These are phyloP conservation scores for Corythornis madagascariensis DNA, from an alignment of 2,113 vertebrate species.

Conservation along the genomic window DNA sequence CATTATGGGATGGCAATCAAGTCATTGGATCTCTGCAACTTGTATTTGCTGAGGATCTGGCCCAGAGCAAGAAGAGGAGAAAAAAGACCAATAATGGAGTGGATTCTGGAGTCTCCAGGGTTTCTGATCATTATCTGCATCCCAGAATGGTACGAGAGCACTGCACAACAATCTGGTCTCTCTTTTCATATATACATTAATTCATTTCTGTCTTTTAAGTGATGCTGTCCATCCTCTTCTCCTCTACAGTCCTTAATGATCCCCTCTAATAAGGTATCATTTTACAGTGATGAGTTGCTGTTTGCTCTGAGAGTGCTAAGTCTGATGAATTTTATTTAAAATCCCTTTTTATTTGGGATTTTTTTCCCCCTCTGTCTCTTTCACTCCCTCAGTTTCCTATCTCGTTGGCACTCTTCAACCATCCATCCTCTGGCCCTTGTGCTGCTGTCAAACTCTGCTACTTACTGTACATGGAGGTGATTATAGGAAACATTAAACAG, in stretches of 20 bases:
- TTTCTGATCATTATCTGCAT: rapidly evolving
- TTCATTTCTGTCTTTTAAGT: not conserved
- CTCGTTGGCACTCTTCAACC: not conserved
- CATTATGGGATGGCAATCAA: not conserved
- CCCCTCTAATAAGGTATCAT: not conserved
- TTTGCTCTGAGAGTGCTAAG: not conserved
- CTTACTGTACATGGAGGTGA: not conserved
- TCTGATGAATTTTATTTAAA: not conserved
- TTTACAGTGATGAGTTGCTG: not conserved
- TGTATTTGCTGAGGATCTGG: not conserved
- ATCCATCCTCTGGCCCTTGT: not conserved
- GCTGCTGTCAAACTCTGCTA: conserved; percentile 9
- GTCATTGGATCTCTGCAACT: not conserved
- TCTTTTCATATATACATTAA: not conserved
- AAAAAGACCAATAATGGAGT: not conserved
- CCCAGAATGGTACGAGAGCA: not conserved
- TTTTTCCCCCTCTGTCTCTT: not conserved
- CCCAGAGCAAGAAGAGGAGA: not conserved
- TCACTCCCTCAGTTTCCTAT: not conserved
- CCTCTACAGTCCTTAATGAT: not conserved
- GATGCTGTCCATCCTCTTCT: not conserved
- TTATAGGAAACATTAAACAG: conserved; percentile 17
- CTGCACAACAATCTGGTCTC: not conserved
- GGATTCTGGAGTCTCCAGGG: not conserved
- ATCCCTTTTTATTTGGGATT: not conserved